Evolutionary conservation across 2,888 invertebrate species (phyloP).

Genomic region (Ophonus ardosiacus): DNA sequence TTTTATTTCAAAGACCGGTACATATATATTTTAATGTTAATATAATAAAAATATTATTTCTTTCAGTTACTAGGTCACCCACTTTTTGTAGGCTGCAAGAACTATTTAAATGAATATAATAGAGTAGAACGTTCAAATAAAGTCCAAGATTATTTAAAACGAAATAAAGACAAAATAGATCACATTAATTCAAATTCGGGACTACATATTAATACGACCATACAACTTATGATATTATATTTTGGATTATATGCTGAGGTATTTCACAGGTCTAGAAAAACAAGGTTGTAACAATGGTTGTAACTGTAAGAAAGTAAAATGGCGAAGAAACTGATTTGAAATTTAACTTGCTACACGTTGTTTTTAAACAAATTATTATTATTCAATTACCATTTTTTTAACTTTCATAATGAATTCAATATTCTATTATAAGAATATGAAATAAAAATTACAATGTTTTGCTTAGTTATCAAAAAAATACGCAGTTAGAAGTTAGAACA

Average conservation of each 20-base stretch:
- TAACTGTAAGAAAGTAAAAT: no score
- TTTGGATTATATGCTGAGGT: slow-evolving; percentile 51
- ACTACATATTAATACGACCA: background rate
- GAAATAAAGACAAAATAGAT: slow-evolving; percentile 41
- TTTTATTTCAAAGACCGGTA: background rate
- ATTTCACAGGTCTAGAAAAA: background rate
- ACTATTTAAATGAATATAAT: slow-evolving; percentile 21
- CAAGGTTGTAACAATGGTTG: no score
- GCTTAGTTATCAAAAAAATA: no score
- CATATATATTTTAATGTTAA: no score
- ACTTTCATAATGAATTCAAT: no score
- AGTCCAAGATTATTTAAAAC: slow-evolving; percentile 19
- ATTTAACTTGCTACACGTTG: no score
- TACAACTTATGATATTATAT: slow-evolving; percentile 33
- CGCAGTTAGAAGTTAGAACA: no score
- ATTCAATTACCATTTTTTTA: no score
- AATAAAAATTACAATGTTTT: no score
- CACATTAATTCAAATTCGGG: slow-evolving; percentile 41
- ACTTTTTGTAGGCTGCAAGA: slow-evolving; percentile 3
- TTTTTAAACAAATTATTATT: no score
- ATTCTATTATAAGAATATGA: no score
- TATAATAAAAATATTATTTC: slow-evolving; percentile 13
- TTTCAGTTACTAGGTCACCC: slow-evolving; percentile 51
- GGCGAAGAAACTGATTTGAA: no score
- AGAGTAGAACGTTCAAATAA: background rate